Base-by-base conservation (phyloP, 2,797 vertebrate species). In the Clarias platycephalus region DNA sequence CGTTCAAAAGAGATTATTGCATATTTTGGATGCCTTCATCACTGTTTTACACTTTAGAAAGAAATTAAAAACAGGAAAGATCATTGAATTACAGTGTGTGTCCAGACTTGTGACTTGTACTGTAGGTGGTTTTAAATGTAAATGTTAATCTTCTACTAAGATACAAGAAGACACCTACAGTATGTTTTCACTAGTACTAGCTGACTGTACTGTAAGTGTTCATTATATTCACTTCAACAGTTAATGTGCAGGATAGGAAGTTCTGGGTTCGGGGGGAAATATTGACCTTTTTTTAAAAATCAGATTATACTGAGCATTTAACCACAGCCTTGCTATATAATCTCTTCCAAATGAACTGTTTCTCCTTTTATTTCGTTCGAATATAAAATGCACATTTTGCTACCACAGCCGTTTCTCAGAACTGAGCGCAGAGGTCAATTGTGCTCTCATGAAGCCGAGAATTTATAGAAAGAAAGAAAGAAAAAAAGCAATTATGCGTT, bases 381-480 rank as follows among this genome's bases (percentile, higher is more conserved):
- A 76, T 76, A 5, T 26, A 6, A 70, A 70, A 70, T 10, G 34
- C 67, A 37, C 66, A 70, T 70, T 70, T 70, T 70, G 8, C 67
- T 10, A 37, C 67, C 20, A 40, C 31, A 37, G 67, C 16, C 9
- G 2, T 40, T 70, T 22, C 67, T 70, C 67, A 40, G 20, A 70
- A 70, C 67, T 70, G 64, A 34, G 15, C 28, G 5, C 64, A 34
- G 64, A 67, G 28, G 28, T 67, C 64, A 31, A 20, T 67, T 67
- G 64, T 34, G 28, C 28, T 67, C 28, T 34, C 64, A 70, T 70
- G 67, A 70, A 70, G 22, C 67, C 12, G 34, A 70, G 34, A 20
- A 70, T 40, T 70, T 40, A 70, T 70, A 72, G 70, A 72, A 72
- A 72, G 44, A 74, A 74, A 53, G 44, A 53, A 53, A 28, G 40